phyloP scores from a whole-genome alignment of 2,113 vertebrate species.

The Pipa parva region DNA sequence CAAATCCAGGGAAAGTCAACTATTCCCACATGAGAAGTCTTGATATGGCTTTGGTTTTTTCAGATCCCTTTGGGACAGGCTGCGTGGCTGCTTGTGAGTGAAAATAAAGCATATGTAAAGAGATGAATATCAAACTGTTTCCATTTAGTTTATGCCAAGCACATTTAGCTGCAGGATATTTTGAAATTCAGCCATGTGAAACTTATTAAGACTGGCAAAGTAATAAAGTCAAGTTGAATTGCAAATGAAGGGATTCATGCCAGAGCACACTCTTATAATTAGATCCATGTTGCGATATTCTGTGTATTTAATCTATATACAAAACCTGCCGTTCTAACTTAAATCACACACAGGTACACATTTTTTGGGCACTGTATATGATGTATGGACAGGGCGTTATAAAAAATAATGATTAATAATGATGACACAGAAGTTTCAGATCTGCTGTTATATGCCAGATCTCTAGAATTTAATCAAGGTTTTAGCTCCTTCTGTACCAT shows the following conservation, averaged over 20 bases:
- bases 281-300: background rate
- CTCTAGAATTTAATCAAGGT: too few species aligned
- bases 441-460: too few species aligned
- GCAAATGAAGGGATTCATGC: constrained; percentile 43
- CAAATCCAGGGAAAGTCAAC: background rate
- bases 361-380: too few species aligned
- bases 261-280: constrained; percentile 18
- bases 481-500: too few species aligned
- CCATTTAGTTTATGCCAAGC: constrained; percentile 56
- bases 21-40: constrained; percentile 44
- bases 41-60: constrained; percentile 39
- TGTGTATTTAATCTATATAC: constrained; percentile 41
- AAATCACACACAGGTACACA: constrained; percentile 52
- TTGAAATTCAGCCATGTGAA: constrained; percentile 46
- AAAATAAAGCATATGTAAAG: constrained; percentile 34
- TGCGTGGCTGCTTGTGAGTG: constrained; percentile 31
- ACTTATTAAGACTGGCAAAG: constrained; percentile 53
- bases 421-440: too few species aligned
- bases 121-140: constrained; percentile 50
- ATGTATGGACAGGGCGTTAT: too few species aligned
- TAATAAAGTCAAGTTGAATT: constrained; percentile 46
- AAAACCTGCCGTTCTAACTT: constrained; percentile 33
- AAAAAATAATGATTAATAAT: too few species aligned
- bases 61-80: constrained; percentile 28
- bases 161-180: constrained; percentile 52